These are phyloP conservation scores for Carassius auratus DNA, from an alignment of 2,113 vertebrate genomes.

Conservation along the genomic window DNA sequence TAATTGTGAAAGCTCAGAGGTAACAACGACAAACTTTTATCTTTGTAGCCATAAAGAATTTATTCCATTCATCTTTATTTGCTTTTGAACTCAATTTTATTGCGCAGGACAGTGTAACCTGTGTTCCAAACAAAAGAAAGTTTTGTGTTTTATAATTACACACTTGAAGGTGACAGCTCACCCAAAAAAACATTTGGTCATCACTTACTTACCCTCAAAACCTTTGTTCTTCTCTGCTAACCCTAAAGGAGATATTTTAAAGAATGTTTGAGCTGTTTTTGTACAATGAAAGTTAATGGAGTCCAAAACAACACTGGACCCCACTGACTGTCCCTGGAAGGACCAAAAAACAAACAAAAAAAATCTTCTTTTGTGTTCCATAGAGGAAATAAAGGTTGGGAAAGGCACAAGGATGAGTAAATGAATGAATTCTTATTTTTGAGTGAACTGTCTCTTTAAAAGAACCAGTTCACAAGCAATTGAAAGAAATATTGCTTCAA, in stretches of 20 bases:
- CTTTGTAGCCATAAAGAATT: slow-evolving; percentile 94
- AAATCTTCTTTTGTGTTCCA: background rate
- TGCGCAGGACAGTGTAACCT: slow-evolving; percentile 93
- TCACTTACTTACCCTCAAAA: background rate
- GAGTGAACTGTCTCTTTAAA: background rate
- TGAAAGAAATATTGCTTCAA: background rate
- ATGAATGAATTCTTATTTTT: background rate
- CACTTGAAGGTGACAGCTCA: background rate
- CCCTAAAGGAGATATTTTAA: background rate
- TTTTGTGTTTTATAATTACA: background rate
- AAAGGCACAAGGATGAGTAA: background rate
- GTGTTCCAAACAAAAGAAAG: slow-evolving; percentile 11
- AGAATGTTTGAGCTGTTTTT: background rate
- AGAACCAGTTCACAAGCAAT: background rate
- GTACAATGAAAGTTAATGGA: background rate
- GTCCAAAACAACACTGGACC: background rate
- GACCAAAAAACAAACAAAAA: background rate
- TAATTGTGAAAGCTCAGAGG: background rate
- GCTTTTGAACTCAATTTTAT: slow-evolving; percentile 88
- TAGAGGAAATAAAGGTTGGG: background rate
- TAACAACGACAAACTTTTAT: slow-evolving; percentile 70
- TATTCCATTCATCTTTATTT: slow-evolving; percentile 96
- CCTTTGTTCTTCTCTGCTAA: background rate
- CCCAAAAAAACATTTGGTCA: background rate
- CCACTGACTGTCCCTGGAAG: no score